Evolutionary conservation across 2,888 invertebrate genomes (phyloP).

Genomic region (Marasmarcha lunaedactyla): DNA sequence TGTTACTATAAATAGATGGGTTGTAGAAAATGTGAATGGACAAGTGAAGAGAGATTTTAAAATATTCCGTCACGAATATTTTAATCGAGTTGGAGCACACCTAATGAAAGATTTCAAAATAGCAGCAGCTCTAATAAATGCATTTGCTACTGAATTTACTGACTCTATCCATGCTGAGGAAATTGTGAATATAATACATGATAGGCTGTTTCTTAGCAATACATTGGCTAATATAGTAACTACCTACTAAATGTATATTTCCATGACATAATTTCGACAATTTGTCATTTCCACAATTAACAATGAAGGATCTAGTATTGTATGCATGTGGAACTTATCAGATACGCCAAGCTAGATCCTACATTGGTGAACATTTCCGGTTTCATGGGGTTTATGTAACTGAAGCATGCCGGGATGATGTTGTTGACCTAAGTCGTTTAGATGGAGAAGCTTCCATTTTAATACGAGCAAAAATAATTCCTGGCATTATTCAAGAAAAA

Average conservation of each 20-base stretch:
- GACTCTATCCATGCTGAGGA: background rate
- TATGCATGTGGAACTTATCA: slow-evolving; percentile 5
- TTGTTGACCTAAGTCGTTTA: too few species aligned
- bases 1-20: slow-evolving; percentile 11
- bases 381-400: slow-evolving; percentile 7
- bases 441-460: too few species aligned
- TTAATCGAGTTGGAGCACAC: background rate
- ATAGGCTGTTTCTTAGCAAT: background rate
- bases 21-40: slow-evolving; percentile 11
- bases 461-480: background rate
- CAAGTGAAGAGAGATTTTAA: slow-evolving; percentile 3
- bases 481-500: background rate
- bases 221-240: too few species aligned
- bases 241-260: background rate
- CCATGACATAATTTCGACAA: background rate
- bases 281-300: background rate
- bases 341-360: slow-evolving; percentile 7
- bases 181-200: background rate
- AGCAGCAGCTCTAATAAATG: background rate
- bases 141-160: background rate
- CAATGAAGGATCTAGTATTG: background rate
- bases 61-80: background rate
- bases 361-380: slow-evolving; percentile 6
- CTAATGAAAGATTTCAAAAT: slow-evolving; percentile 1
- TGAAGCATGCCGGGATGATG: slow-evolving; percentile 5